Conservation (phyloP, 2,113 vertebrate species). For the Leucopternis melanops region DNA sequence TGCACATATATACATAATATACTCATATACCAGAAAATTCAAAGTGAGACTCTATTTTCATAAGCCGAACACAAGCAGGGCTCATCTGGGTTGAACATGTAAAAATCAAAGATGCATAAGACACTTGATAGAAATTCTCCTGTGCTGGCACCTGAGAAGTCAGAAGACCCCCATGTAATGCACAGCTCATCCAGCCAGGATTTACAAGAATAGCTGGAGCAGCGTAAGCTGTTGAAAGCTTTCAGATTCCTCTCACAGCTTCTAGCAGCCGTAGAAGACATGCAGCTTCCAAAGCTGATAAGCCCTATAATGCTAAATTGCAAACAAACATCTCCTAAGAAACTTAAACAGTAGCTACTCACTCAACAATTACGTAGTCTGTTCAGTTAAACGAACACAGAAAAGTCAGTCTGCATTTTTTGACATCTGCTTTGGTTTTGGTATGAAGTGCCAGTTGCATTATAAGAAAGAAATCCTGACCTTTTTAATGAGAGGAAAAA, state of each 20-base stretch:
- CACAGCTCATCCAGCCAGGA: background rate
- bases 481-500: background rate
- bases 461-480: background rate
- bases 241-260: background rate
- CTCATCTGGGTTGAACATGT: accelerated
- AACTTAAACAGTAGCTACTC: background rate
- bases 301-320: background rate
- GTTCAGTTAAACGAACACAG: background rate
- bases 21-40: background rate
- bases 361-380: background rate
- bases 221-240: background rate
- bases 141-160: background rate
- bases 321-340: background rate
- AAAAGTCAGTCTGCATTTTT: background rate
- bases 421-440: background rate
- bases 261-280: background rate
- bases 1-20: accelerated
- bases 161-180: accelerated
- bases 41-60: background rate
- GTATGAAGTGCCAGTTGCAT: background rate
- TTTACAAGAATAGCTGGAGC: background rate
- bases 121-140: too few relatives aligned
- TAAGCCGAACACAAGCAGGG: accelerated
- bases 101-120: accelerated
- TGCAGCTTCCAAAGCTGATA: background rate